phyloP scores from a whole-genome alignment of 2,797 vertebrate genomes.

The Arrhamphus sclerolepis region DNA sequence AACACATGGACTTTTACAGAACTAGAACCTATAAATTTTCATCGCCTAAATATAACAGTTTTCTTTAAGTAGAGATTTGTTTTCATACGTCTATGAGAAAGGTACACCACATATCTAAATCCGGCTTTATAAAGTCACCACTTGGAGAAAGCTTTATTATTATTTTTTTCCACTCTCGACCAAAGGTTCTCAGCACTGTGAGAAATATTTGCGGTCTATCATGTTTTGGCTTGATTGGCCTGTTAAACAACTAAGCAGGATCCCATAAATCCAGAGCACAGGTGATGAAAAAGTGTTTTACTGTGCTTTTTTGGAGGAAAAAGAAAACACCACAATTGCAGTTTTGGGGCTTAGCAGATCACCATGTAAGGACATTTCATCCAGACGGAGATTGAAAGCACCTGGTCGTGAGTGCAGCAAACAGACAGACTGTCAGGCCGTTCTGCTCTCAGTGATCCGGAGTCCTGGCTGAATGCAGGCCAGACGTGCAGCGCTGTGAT shows the following conservation, averaged over 20 bases:
- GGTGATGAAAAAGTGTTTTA: conserved; percentile 45
- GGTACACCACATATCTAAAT: conserved; percentile 60
- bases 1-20: conserved; percentile 33
- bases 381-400: conserved; percentile 62
- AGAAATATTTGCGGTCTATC: conserved; percentile 37
- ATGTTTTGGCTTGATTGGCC: conserved; percentile 56
- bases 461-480: conserved; percentile 3
- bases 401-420: conserved; percentile 43
- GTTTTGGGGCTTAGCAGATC: conserved; percentile 36
- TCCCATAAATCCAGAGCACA: conserved; percentile 44
- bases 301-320: conserved; percentile 45
- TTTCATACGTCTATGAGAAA: conserved; percentile 67
- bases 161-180: conserved; percentile 43
- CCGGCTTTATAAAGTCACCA: conserved; percentile 61
- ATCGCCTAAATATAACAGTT: conserved; percentile 28
- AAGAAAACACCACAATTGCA: conserved; percentile 23
- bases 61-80: conserved; percentile 46
- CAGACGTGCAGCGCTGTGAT: conserved; percentile 1
- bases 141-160: conserved; percentile 32
- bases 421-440: conserved; percentile 36
- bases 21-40: conserved; percentile 22
- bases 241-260: conserved; percentile 52
- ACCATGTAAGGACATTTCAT: conserved; percentile 68
- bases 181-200: conserved; percentile 11
- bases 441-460: conserved; percentile 11